Percentiles rank a stretch among this genome's conserved stretches.
Evolutionary conservation across 2,797 vertebrate species (phyloP).

Genomic region (Bucorvus abyssinicus): DNA sequence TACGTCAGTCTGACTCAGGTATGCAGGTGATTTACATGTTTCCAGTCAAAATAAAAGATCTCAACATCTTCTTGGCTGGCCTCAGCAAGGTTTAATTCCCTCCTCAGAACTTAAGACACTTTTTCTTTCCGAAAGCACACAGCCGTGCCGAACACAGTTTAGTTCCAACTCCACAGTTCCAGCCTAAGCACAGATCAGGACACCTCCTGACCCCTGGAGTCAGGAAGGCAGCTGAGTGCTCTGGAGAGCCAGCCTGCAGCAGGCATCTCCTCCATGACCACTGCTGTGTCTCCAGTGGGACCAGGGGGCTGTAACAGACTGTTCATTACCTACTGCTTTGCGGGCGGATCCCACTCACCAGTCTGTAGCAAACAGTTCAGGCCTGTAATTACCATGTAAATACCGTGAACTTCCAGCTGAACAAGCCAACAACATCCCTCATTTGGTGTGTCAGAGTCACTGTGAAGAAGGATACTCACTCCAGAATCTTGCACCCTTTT

Average conservation of each 20-base stretch:
- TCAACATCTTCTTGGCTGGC: neutral
- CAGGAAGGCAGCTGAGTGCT: neutral
- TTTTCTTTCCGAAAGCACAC: neutral
- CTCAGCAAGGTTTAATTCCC: neutral
- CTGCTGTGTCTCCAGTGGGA: fast-evolving
- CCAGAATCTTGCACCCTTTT: neutral
- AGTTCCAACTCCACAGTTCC: neutral
- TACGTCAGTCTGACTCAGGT: neutral
- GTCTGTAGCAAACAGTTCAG: neutral
- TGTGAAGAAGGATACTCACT: neutral
- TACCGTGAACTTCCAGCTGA: neutral
- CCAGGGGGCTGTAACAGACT: neutral
- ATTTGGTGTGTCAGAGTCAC: neutral
- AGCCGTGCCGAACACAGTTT: neutral
- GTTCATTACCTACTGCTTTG: neutral
- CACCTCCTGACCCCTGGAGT: fast-evolving
- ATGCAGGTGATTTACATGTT: neutral
- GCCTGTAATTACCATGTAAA: neutral
- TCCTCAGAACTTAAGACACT: neutral
- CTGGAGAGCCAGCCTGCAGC: neutral
- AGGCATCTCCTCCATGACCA: neutral
- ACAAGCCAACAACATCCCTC: neutral
- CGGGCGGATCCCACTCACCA: neutral
- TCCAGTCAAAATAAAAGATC: neutral
- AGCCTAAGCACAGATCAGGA: neutral